Percentiles rank a stretch among this genome's conserved stretches.
phyloP scores from a whole-genome alignment of 2,797 vertebrate genomes.

The Simalia tracyae region DNA sequence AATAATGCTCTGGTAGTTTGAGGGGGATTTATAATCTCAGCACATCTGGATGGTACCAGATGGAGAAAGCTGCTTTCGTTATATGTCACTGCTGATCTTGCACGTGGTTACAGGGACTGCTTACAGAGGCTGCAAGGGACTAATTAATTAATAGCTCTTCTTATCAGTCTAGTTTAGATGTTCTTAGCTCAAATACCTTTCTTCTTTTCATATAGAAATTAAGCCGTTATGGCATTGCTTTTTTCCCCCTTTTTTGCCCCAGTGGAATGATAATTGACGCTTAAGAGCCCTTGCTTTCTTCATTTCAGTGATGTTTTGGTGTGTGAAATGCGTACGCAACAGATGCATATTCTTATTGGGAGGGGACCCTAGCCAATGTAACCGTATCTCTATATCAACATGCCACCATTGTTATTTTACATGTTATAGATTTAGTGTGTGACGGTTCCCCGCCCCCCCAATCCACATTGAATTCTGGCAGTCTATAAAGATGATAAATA shows the following conservation, averaged over 20 bases:
- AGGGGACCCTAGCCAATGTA: background rate
- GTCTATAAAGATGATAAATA: background rate
- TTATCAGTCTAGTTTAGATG: background rate
- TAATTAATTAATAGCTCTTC: conserved; percentile 1
- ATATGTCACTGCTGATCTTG: background rate
- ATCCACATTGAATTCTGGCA: background rate
- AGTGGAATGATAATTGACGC: background rate
- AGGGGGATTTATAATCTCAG: background rate
- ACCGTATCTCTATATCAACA: background rate
- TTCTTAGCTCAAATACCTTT: background rate
- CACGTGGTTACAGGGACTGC: background rate
- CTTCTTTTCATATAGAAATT: background rate
- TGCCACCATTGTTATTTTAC: background rate
- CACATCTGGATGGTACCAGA: background rate
- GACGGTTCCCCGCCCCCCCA: background rate
- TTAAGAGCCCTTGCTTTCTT: background rate
- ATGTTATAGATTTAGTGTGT: background rate
- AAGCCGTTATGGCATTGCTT: background rate
- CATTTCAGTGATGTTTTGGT: background rate
- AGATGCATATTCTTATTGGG: background rate
- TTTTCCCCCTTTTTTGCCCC: background rate
- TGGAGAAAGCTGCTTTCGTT: background rate
- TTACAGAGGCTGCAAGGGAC: background rate
- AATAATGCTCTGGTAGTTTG: background rate
- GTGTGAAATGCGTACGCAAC: background rate